A percentile compares a stretch with the other conserved stretches of the same genome.
phyloP scores from a whole-genome alignment of 2,797 vertebrate species.

The Danio choprae region DNA sequence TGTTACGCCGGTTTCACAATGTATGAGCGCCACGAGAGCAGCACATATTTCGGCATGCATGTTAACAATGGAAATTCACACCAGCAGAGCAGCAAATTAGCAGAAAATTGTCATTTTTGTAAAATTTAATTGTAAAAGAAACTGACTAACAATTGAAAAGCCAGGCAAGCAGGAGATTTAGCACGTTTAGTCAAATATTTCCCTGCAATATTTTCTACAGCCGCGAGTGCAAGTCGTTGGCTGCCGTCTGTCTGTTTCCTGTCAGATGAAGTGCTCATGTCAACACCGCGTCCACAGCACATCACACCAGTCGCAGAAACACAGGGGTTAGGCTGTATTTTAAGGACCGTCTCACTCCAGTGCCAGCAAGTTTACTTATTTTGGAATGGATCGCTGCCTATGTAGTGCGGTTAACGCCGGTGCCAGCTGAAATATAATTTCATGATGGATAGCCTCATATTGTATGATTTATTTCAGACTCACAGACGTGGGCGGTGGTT shows the following conservation, averaged over 20 bases:
- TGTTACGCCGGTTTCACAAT: too few relatives aligned
- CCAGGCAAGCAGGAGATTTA: background rate
- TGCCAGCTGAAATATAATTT: slow-evolving; percentile 60
- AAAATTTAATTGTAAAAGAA: background rate
- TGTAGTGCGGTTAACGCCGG: slow-evolving; percentile 42
- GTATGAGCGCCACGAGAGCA: too few relatives aligned
- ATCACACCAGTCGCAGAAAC: slow-evolving; percentile 39
- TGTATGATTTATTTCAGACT: slow-evolving; percentile 57
- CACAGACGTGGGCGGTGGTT: slow-evolving; percentile 41
- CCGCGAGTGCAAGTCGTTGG: slow-evolving; percentile 36
- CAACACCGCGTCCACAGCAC: slow-evolving; percentile 42
- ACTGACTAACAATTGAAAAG: background rate
- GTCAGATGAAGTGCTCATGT: slow-evolving; percentile 58
- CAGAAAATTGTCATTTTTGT: too few relatives aligned
- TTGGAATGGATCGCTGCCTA: slow-evolving; percentile 49
- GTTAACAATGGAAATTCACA: too few relatives aligned
- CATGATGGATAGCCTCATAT: slow-evolving; percentile 54
- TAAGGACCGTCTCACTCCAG: slow-evolving; percentile 47
- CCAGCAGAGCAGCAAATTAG: too few relatives aligned
- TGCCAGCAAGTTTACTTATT: slow-evolving; percentile 58
- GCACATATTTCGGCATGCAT: too few relatives aligned
- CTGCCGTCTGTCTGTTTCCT: slow-evolving; percentile 39
- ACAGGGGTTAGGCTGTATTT: slow-evolving; percentile 50
- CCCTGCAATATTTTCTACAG: background rate
- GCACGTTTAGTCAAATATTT: slow-evolving; percentile 16